Percentiles rank a stretch among this genome's conserved stretches.
phyloP scores from a whole-genome alignment of 2,797 vertebrate genomes.

The Anguilla marmorata region DNA sequence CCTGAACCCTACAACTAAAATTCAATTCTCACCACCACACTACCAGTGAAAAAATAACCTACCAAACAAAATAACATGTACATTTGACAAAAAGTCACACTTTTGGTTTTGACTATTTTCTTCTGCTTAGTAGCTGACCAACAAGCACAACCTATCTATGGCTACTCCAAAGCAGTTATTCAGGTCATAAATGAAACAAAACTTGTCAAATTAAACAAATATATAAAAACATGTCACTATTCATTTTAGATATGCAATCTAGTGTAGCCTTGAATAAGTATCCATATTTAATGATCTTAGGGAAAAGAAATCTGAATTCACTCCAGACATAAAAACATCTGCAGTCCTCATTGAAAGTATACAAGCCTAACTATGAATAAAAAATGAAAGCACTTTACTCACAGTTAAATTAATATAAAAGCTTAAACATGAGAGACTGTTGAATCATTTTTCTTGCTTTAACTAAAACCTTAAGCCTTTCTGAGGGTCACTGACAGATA shows the following conservation, averaged over 20 bases:
- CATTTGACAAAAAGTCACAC: background rate
- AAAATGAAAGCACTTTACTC: background rate
- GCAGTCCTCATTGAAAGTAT: background rate
- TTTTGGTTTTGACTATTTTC: background rate
- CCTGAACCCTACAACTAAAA: background rate
- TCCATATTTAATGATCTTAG: background rate
- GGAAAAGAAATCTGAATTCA: background rate
- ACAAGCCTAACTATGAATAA: background rate
- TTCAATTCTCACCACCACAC: background rate
- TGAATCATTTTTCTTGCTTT: background rate
- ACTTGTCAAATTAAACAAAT: background rate
- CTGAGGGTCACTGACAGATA: background rate
- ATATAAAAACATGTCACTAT: background rate
- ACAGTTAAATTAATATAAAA: background rate
- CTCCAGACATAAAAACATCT: background rate
- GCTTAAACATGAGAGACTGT: background rate
- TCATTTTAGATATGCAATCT: background rate
- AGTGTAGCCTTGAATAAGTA: background rate
- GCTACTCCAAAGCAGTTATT: background rate
- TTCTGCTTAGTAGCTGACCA: background rate
- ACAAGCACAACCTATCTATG: background rate
- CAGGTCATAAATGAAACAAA: background rate
- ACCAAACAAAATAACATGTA: background rate
- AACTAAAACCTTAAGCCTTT: background rate
- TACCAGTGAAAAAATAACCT: background rate